Conservation (phyloP, 2,888 invertebrate genomes). For the Scaptomyza polygonia region DNA sequence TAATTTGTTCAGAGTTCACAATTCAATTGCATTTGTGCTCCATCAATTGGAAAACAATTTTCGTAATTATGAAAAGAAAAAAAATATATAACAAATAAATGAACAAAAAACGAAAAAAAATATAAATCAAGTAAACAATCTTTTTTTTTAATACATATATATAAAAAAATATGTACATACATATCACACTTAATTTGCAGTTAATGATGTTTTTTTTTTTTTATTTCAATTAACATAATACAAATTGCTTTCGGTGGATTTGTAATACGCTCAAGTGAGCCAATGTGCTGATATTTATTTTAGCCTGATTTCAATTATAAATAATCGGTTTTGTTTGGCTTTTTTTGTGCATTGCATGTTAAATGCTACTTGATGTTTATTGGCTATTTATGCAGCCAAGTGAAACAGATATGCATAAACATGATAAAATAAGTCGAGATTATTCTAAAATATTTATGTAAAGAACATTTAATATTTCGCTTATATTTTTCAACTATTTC, state of each 20-base stretch:
- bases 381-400: conserved; percentile 25
- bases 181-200: conserved; percentile 14
- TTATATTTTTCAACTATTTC: too few relatives aligned
- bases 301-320: conserved; percentile 50
- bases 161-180: conserved; percentile 4
- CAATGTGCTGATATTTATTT: conserved; percentile 20
- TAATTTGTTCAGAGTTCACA: conserved; percentile 34
- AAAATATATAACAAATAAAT: conserved; percentile 26
- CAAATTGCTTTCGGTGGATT: conserved; percentile 64
- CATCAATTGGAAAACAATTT: conserved; percentile 79
- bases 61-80: conserved; percentile 64
- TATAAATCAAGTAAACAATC: neutral
- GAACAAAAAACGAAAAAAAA: conserved; percentile 4
- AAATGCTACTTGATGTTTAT: conserved; percentile 24
- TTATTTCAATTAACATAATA: conserved; percentile 52
- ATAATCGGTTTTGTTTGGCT: conserved; percentile 36
- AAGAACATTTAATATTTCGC: too few relatives aligned
- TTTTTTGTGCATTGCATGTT: neutral
- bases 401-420: conserved; percentile 4
- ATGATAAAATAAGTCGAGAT: neutral
- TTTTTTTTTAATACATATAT: neutral
- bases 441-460: neutral
- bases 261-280: conserved; percentile 57
- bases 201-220: conserved; percentile 20
- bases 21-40: conserved; percentile 70